Percentiles rank a stretch among this genome's conserved stretches.
Conservation (phyloP, 2,888 invertebrate species). For the Nemotelus pantherinus region DNA sequence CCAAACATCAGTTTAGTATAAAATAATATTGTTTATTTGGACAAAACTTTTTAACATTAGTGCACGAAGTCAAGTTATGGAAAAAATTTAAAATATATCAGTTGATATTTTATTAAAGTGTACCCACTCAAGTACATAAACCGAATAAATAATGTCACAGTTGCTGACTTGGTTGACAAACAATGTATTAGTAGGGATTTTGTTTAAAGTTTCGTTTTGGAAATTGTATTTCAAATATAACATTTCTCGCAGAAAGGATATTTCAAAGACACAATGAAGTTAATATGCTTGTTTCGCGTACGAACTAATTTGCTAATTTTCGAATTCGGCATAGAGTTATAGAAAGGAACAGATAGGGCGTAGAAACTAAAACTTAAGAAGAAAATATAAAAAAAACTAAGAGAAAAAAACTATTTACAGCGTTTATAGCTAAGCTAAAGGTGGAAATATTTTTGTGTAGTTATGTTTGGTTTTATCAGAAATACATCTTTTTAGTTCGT, state of each 20-base stretch:
- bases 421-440: no score
- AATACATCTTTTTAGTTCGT: no score
- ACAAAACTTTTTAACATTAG: slow-evolving; percentile 4
- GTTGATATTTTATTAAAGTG: background rate
- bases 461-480: background rate
- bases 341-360: background rate
- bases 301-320: background rate
- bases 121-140: slow-evolving; percentile 24
- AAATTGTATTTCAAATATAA: no score
- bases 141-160: background rate
- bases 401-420: background rate
- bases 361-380: background rate
- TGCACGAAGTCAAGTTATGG: slow-evolving; percentile 8
- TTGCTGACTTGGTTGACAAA: background rate
- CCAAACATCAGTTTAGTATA: slow-evolving; percentile 21
- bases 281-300: slow-evolving; percentile 40
- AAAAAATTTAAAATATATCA: background rate
- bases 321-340: background rate
- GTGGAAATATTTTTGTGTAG: background rate
- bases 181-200: slow-evolving; percentile 1
- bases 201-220: background rate
- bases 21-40: slow-evolving; percentile 17
- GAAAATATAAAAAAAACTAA: background rate
- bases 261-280: slow-evolving; percentile 17
- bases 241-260: slow-evolving; percentile 18